Percentiles rank a stretch among this genome's conserved stretches.
phyloP scores from a whole-genome alignment of 1,140 invertebrate species.

The Kradibia gibbosae region DNA sequence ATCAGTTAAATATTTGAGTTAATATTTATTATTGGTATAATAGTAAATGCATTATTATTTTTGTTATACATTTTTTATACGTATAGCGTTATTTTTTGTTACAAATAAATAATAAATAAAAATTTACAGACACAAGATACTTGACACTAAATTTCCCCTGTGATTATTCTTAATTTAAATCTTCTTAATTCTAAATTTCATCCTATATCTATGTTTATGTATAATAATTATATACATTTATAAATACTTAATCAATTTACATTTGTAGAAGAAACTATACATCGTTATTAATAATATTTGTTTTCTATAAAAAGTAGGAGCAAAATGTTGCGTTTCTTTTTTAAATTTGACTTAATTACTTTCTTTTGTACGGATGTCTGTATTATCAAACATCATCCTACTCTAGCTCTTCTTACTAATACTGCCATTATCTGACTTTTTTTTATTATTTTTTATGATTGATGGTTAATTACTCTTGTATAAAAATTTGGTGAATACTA shows the following conservation, averaged over 20 bases:
- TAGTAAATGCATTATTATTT: slow-evolving; percentile 66
- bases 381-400: slow-evolving; percentile 24
- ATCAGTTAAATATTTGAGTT: slow-evolving; percentile 33
- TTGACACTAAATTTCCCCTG: slow-evolving; percentile 46
- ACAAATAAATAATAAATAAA: slow-evolving; percentile 72
- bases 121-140: slow-evolving; percentile 58
- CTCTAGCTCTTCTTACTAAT: slow-evolving; percentile 48
- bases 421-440: slow-evolving; percentile 26
- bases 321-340: slow-evolving; percentile 62
- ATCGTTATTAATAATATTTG: slow-evolving; percentile 50
- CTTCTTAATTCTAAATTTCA: slow-evolving; percentile 52
- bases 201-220: slow-evolving; percentile 55
- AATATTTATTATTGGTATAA: slow-evolving; percentile 69
- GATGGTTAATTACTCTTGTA: not conserved
- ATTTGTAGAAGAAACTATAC: slow-evolving; percentile 54
- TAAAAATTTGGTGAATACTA: not conserved
- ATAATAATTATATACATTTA: slow-evolving; percentile 67
- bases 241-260: slow-evolving; percentile 52
- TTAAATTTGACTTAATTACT: slow-evolving; percentile 52
- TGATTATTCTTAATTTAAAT: slow-evolving; percentile 53
- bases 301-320: slow-evolving; percentile 67
- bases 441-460: slow-evolving; percentile 51
- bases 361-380: slow-evolving; percentile 66
- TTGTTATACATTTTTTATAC: slow-evolving; percentile 61
- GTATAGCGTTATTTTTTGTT: slow-evolving; percentile 59